phyloP scores from a whole-genome alignment of 2,113 vertebrate genomes.

The Gavia stellata region DNA sequence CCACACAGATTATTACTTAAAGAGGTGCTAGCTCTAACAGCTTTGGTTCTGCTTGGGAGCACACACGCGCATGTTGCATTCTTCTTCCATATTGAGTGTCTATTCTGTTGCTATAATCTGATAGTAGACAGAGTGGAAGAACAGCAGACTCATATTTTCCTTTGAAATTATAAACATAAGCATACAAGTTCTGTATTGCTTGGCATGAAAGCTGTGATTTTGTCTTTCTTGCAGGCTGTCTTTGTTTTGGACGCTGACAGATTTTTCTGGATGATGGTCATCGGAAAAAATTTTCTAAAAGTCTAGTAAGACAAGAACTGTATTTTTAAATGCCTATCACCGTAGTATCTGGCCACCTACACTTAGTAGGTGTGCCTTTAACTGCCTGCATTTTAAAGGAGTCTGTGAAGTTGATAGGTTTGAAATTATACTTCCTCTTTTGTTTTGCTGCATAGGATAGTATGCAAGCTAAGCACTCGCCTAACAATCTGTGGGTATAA shows the following conservation, averaged over 20 bases:
- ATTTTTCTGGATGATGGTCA: constrained; percentile 14
- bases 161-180: constrained; percentile 60
- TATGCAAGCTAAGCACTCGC: background rate
- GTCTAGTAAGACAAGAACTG: background rate
- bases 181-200: constrained; percentile 46
- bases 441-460: background rate
- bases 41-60: constrained; percentile 34
- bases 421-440: background rate
- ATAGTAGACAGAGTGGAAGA: constrained; percentile 40
- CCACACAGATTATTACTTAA: background rate
- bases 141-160: constrained; percentile 63
- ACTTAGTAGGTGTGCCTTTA: background rate
- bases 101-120: constrained; percentile 43
- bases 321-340: background rate
- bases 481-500: background rate
- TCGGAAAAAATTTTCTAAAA: background rate
- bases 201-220: constrained; percentile 47
- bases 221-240: constrained; percentile 18
- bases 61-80: constrained; percentile 23
- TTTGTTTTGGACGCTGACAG: constrained; percentile 5
- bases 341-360: background rate
- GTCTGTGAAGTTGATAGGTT: background rate
- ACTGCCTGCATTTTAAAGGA: background rate
- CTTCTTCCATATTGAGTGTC: constrained; percentile 59
- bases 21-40: background rate